Percentiles rank a stretch among this genome's conserved stretches.
Evolutionary conservation across 2,797 vertebrate genomes (phyloP).

Genomic region (Mus minutoides): DNA sequence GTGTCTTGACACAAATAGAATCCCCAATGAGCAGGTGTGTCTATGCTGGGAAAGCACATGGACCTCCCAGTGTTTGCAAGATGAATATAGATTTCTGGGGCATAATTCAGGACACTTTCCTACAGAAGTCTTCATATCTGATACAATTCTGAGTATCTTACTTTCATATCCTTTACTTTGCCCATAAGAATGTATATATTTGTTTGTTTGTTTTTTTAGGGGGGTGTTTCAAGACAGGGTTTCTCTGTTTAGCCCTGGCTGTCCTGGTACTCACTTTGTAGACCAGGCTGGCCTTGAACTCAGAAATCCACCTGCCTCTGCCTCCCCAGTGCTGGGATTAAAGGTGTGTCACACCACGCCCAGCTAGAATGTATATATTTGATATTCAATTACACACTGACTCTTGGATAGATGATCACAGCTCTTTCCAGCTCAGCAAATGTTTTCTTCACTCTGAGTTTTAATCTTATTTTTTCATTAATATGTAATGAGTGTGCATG

Average conservation of each 20-base stretch:
- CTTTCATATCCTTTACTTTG: neutral
- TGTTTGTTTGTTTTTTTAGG: too few species aligned
- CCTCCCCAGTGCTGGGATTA: too few species aligned
- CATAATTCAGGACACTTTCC: neutral
- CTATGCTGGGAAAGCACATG: neutral
- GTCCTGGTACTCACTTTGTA: too few species aligned
- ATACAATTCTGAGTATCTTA: neutral
- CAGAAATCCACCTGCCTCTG: too few species aligned
- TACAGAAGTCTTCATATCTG: neutral
- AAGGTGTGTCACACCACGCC: too few species aligned
- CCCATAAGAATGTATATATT: neutral
- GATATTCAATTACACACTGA: neutral
- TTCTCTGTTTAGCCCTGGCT: too few species aligned
- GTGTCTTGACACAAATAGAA: neutral
- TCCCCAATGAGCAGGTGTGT: neutral
- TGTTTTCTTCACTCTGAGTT: neutral
- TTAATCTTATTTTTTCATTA: neutral
- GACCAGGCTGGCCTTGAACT: too few species aligned
- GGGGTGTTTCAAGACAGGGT: too few species aligned
- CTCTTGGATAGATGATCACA: neutral
- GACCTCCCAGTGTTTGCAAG: neutral
- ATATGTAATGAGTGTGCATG: neutral
- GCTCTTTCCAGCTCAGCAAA: neutral
- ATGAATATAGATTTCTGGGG: neutral
- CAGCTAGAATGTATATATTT: neutral